phyloP scores from a whole-genome alignment of 2,113 vertebrate species.

The Lampris megalopsis region DNA sequence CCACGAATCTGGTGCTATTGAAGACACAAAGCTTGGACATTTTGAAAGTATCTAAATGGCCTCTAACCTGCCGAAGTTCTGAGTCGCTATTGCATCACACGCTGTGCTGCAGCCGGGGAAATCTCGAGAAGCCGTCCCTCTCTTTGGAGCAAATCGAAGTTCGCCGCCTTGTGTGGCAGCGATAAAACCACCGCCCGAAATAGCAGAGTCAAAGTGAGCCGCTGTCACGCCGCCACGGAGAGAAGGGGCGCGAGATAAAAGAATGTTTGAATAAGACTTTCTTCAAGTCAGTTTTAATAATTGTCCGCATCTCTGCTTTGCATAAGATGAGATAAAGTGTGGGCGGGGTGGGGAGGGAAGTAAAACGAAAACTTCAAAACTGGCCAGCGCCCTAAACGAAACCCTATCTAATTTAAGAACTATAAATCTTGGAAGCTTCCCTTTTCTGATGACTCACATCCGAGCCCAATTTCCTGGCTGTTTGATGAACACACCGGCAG shows the following conservation, averaged over 20 bases:
- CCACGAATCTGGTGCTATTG: neutral
- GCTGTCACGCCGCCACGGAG: conserved; percentile 26
- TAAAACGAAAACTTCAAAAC: conserved; percentile 29
- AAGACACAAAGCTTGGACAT: conserved; percentile 21
- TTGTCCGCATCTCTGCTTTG: conserved; percentile 31
- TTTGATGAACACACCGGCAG: conserved; percentile 43
- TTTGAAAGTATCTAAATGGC: conserved; percentile 28
- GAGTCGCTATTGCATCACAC: conserved; percentile 15
- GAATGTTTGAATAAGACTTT: conserved; percentile 44
- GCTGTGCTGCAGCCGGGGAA: conserved; percentile 22
- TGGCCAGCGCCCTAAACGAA: conserved; percentile 33
- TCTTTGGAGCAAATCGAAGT: conserved; percentile 37
- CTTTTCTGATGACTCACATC: conserved; percentile 40
- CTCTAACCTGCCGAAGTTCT: neutral
- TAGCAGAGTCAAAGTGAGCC: conserved; percentile 15
- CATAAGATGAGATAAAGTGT: conserved; percentile 23
- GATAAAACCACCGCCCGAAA: conserved; percentile 28
- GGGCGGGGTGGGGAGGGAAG: neutral
- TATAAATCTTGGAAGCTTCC: conserved; percentile 18
- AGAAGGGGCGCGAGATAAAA: conserved; percentile 38
- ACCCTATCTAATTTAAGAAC: conserved; percentile 55
- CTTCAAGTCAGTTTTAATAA: conserved; percentile 35
- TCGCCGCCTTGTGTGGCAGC: conserved; percentile 17
- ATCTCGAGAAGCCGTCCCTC: conserved; percentile 39
- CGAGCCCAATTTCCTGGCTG: conserved; percentile 37